Conservation (phyloP, 2,888 invertebrate genomes). For the Thalpophila matura region DNA sequence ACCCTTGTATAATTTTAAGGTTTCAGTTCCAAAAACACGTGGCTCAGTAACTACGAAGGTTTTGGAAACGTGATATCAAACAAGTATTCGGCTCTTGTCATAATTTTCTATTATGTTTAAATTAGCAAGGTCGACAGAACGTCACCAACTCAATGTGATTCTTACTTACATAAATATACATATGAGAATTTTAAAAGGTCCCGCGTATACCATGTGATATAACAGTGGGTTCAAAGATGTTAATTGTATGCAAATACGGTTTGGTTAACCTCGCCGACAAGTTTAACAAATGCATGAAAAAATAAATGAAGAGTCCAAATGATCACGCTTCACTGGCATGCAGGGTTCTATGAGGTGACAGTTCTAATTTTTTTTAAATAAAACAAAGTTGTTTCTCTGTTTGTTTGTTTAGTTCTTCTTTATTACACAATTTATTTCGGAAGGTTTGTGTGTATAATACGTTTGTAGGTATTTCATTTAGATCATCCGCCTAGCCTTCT, state of each 20-base stretch:
- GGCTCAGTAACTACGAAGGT: slow-evolving; percentile 17
- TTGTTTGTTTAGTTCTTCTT: too few species aligned
- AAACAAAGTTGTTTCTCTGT: too few species aligned
- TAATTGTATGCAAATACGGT: slow-evolving; percentile 39
- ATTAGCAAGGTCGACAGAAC: slow-evolving; percentile 6
- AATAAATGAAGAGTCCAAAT: too few species aligned
- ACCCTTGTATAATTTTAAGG: slow-evolving; percentile 40
- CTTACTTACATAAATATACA: background rate
- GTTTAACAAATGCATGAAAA: background rate
- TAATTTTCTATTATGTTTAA: slow-evolving; percentile 8
- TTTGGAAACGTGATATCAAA: slow-evolving; percentile 17
- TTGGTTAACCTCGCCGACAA: slow-evolving; percentile 13
- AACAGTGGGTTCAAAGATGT: slow-evolving; percentile 8
- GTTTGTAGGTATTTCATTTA: too few species aligned
- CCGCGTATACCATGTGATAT: too few species aligned
- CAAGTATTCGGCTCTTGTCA: slow-evolving; percentile 11
- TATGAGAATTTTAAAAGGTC: background rate
- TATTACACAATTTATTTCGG: too few species aligned
- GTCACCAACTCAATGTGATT: background rate
- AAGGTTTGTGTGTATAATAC: too few species aligned
- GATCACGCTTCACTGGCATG: background rate
- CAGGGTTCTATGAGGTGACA: background rate
- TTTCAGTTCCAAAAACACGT: slow-evolving; percentile 27
- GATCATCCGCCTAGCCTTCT: too few species aligned
- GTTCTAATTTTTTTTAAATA: too few species aligned